These are phyloP conservation scores for Anableps anableps DNA, from an alignment of 2,797 vertebrate genomes.

Conservation along the genomic window DNA sequence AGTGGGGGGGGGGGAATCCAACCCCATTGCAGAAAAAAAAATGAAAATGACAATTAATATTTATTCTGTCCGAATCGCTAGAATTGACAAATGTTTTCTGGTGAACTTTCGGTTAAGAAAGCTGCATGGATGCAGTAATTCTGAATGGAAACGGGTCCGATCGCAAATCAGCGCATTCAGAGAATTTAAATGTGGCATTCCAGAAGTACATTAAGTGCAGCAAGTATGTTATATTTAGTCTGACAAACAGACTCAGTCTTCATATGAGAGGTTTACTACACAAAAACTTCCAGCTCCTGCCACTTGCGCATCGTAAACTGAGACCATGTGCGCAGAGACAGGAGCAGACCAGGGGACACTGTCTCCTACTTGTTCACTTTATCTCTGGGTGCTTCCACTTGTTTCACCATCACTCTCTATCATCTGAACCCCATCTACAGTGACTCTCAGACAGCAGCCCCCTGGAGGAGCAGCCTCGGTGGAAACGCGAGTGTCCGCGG, in stretches of 20 bases:
- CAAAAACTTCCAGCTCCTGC: constrained; percentile 37
- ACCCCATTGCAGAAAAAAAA: background rate
- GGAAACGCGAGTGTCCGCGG: constrained; percentile 8
- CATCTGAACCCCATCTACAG: background rate
- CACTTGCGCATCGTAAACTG: background rate
- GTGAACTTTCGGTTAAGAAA: background rate
- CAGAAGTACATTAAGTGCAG: background rate
- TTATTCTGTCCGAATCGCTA: background rate
- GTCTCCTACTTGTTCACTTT: constrained; percentile 15
- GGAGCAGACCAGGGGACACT: background rate
- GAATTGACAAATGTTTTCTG: background rate
- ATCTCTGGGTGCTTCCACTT: background rate
- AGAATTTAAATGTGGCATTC: background rate
- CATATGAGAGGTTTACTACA: background rate
- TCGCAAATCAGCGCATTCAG: background rate
- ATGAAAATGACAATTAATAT: background rate
- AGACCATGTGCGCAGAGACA: constrained; percentile 26
- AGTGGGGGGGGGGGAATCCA: background rate
- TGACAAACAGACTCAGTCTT: background rate
- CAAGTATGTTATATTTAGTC: background rate
- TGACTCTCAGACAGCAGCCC: background rate
- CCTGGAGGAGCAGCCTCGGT: background rate
- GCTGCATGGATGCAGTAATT: background rate
- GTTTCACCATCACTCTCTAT: background rate
- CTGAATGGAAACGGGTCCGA: background rate